A percentile compares a stretch with the other conserved stretches of the same genome.
Conservation (phyloP, 2,113 vertebrate species). For the Prionailurus viverrinus region DNA sequence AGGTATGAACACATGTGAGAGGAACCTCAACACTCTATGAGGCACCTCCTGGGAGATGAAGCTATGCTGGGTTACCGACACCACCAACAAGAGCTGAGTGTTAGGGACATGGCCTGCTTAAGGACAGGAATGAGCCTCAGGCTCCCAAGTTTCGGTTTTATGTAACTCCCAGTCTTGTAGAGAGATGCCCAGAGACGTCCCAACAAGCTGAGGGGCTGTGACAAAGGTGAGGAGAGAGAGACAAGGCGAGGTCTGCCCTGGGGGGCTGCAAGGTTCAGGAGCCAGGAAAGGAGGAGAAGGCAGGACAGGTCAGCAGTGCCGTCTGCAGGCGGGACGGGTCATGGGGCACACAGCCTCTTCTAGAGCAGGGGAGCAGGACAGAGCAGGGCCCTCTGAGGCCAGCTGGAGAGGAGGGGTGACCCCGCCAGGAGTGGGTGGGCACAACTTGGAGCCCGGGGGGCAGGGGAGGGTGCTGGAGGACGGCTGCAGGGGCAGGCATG, state of each 20-base stretch:
- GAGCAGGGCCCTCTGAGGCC: not conserved
- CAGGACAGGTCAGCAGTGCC: accelerated
- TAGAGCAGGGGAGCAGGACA: not conserved
- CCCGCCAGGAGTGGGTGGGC: not conserved
- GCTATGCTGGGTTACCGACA: too few relatives aligned
- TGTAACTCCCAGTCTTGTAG: not conserved
- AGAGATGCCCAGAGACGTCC: not conserved
- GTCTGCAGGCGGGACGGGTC: accelerated
- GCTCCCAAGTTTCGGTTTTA: not conserved
- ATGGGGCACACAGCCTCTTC: not conserved
- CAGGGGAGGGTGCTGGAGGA: not conserved
- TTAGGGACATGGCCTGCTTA: accelerated
- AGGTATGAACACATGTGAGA: not conserved
- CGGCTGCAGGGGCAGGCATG: not conserved
- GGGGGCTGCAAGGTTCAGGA: not conserved
- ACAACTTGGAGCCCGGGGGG: not conserved
- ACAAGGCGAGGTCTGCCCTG: accelerated
- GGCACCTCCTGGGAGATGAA: too few relatives aligned
- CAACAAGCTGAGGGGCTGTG: not conserved
- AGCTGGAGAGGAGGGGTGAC: too few relatives aligned
- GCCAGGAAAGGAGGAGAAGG: not conserved
- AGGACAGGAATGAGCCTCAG: too few relatives aligned
- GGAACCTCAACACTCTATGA: accelerated
- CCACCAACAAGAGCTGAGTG: not conserved
- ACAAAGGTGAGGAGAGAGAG: not conserved